These are phyloP conservation scores for Protonemura montana DNA, from an alignment of 2,888 invertebrate genomes.

Conservation along the genomic window DNA sequence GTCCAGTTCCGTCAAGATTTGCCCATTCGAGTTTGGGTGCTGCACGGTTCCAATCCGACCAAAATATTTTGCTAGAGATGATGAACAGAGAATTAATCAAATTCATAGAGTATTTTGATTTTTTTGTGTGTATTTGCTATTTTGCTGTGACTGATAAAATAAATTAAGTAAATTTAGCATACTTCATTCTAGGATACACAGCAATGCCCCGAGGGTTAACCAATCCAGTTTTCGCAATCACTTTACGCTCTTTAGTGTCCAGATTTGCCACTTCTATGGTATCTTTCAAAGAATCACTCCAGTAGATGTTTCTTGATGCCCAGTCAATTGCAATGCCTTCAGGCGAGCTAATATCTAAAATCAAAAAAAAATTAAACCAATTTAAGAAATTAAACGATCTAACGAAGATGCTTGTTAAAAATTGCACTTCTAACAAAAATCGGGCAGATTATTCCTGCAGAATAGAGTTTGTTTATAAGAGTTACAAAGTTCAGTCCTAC, in stretches of 20 bases:
- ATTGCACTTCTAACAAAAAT: not conserved
- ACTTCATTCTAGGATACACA: slow-evolving; percentile 89
- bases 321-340: slow-evolving; percentile 96
- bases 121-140: no score
- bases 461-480: slow-evolving; percentile 29
- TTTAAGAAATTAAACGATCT: not conserved
- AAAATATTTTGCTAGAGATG: slow-evolving; percentile 83
- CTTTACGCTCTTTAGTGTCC: slow-evolving; percentile 76
- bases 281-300: slow-evolving; percentile 91
- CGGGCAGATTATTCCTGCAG: no score
- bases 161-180: slow-evolving; percentile 52
- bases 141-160: no score
- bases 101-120: no score
- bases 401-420: no score
- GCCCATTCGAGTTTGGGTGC: slow-evolving; percentile 93
- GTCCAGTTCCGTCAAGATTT: slow-evolving; percentile 88
- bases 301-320: slow-evolving; percentile 91
- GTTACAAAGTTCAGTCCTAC: slow-evolving; percentile 55
- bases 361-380: slow-evolving; percentile 49
- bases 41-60: slow-evolving; percentile 96
- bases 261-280: slow-evolving; percentile 90
- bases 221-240: slow-evolving; percentile 78
- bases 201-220: slow-evolving; percentile 95
- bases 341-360: slow-evolving; percentile 80
- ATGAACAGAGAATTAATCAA: not conserved